A percentile compares a stretch with the other conserved stretches of the same genome.
Evolutionary conservation across 2,113 vertebrate species (phyloP).

Genomic region (Egretta garzetta): DNA sequence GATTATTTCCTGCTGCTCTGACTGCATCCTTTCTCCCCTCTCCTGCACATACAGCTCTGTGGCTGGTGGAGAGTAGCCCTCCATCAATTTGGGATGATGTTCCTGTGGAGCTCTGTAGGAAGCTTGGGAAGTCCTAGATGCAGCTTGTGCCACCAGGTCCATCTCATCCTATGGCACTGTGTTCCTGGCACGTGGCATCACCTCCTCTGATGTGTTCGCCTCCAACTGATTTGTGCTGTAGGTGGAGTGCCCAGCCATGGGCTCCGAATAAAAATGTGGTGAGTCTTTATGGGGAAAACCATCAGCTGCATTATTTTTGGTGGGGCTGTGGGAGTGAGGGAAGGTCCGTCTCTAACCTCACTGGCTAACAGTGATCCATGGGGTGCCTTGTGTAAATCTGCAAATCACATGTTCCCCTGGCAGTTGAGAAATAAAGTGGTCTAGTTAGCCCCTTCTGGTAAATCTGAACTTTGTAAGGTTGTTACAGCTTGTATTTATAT

Average conservation of each 20-base stretch:
- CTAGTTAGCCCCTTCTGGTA: neutral
- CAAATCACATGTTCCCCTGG: neutral
- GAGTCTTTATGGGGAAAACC: neutral
- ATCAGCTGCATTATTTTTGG: rapidly evolving
- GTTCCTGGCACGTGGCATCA: rapidly evolving
- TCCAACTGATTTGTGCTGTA: neutral
- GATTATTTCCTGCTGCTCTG: neutral
- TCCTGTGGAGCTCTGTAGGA: neutral
- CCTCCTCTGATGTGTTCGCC: neutral
- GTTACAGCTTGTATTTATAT: neutral
- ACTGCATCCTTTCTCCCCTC: neutral
- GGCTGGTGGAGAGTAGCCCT: neutral
- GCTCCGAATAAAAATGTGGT: neutral
- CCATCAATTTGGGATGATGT: neutral
- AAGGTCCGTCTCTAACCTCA: neutral
- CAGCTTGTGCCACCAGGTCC: neutral
- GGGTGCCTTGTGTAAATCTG: neutral
- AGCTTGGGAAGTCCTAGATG: neutral
- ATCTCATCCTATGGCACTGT: neutral
- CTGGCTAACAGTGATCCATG: neutral
- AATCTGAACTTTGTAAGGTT: neutral
- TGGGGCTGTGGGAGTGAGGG: neutral
- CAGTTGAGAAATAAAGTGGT: neutral
- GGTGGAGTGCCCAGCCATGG: neutral
- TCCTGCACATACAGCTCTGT: neutral